Base-by-base conservation (phyloP, 2,888 invertebrate species). In the Malacosoma neustria region DNA sequence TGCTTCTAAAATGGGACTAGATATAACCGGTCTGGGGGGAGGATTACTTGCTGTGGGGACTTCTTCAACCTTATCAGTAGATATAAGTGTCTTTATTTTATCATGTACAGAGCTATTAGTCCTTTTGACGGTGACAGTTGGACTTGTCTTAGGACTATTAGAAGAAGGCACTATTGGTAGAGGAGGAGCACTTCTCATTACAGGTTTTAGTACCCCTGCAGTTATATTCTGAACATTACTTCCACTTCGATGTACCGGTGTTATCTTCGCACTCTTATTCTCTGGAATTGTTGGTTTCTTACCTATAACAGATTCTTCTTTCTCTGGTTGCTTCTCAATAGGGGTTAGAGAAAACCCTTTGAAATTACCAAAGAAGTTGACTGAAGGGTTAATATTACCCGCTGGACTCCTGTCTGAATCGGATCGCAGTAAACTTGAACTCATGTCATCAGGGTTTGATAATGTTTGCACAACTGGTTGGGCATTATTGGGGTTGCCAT, bases 301-400 rank as follows among this genome's bases (percentile, higher is more conserved):
- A 4, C 47, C 48, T 15, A 48, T 49, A 31, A 53, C 62, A 3
- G 46, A 32, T 14, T 44, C 45, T 1, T 55, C 54, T 11, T 58
- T 50, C 13, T 42, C 44, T 0, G 73, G 72, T 4, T 76, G 74
- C 52, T 82, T 85, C 29, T 88, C 87, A 0, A 91, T 80, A 0
- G 93, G 93, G 0, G 90, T 88, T 32, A 96, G 86, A 0, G 92
- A 91, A 71, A 95, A 96, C 1, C 95, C 95, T 72, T 93, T 94
- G 77, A 94, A 95, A 57, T 94, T 93, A 1, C 95, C 95, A 67
- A 94, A 94, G 75, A 95, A 91, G 56, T 91, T 91, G 41, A 87
- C 74, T 22, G 87, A 65, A 33, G 87, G 81, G 49, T 82, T 84
- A 1, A 84, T 53, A 33, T 79, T 74, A 1, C 85, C 81, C 11